Evolutionary conservation across 2,888 invertebrate species (phyloP), one percentile per base, ranked within the genome.

Genomic region (Cheilosia grossa): DNA sequence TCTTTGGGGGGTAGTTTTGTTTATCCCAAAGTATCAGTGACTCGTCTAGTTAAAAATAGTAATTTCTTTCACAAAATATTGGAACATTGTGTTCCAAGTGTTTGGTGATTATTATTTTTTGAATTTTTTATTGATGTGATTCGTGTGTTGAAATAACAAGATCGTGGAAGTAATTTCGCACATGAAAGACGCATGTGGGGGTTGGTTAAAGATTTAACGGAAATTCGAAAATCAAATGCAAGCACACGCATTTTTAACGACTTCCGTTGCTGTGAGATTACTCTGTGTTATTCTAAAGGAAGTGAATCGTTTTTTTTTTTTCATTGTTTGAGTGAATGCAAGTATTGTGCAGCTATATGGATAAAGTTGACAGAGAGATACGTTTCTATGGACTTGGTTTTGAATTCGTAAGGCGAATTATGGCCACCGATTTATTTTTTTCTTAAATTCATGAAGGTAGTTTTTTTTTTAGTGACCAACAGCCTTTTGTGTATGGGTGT

Each of bases 161-260:
- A 40, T 15, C 9, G 27, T 59, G 37, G 17, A 72, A 40, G 24
- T 61, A 40, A 53, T 59, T 77, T 77, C 19, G 67, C 77, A 58
- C 24, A 40, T 24, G 19, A 33, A n/a, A n/a, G 4, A 42, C n/a
- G 24, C 1, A 21, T 21, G 1, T 15, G 17, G 30, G 63, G 40
- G n/a, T 56, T 15, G 33, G 19, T 24, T 63, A 24, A 5, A 51
- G 42, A 19, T 74, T 51, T 67, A 74, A 64, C 80, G 74, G 80
- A 81, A 85, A 85, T 81, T 66, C 51, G 56, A 81, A 85, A 81
- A 85, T 85, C 85, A 81, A 81, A 85, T 85, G 81, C 85, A 67
- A 33, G 75, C 81, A 53, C 85, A 85, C 72, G 53, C 79, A 47
- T 30, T 19, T 56, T 44, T 44, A 49, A 69, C 47, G 42, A 79